Evolutionary conservation across 2,113 vertebrate species (phyloP), one percentile per base, ranked within the genome.

Genomic region (Sisor rabdophorus): DNA sequence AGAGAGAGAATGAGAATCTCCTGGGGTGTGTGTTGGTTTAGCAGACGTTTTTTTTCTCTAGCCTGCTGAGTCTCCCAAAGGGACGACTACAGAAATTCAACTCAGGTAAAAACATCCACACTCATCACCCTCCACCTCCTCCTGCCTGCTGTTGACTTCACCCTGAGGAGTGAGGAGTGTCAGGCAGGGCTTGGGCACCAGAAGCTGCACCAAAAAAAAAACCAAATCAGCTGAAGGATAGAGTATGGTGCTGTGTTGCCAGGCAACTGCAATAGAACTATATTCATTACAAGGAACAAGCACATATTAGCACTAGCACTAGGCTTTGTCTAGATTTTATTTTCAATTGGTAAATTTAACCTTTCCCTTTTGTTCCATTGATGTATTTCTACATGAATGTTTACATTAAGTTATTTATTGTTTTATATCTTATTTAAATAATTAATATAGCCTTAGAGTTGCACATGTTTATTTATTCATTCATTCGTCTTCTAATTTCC

Each of bases 1-100:
- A 11, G 6, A 69, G 65, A 52, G 24, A 52, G 47, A 68, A 69
- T 12, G 47, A 52, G 4, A 52, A 52, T 52, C 52, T 63, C 26
- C 8, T 36, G 54, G 36, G 48, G 52, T 32, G 56, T 56, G 50
- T 58, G 58, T 75, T 64, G 54, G 54, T 72, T 63, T 54, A 76
- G 53, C 30, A 10, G 60, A 36, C 71, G n/a, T n/a, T 76, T 48
- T 54, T 58, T 68, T 56, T 63, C 80, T 20, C 26, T 12, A n/a
- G 32, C 73, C 68, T 69, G 81, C 77, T 82, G 81, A 65, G 81
- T 70, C 59, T 54, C 74, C 78, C 40, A 36, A 63, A 50, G 78
- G 64, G 78, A 65, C 28, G 56, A 77, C 70, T 64, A 69, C 50
- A 59, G 74, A 64, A 76, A 64, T 77, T 70, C 64, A 64, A 48